Base-by-base conservation (phyloP, 2,797 vertebrate species). In the Phylloscopus collybita region DNA sequence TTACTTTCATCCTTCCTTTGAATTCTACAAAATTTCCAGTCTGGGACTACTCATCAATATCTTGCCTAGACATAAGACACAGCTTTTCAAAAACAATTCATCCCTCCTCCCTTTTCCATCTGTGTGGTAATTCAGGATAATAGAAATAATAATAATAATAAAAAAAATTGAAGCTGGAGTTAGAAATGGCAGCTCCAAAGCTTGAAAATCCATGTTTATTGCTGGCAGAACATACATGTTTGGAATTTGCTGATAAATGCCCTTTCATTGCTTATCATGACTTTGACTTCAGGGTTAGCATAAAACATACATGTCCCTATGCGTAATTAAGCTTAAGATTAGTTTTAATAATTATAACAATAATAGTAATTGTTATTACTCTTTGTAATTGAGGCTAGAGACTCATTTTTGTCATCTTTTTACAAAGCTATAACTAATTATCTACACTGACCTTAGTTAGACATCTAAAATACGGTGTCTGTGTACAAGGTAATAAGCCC, bases 1-100 rank as follows among this genome's bases (percentile, higher is more conserved):
- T 57, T 64, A 61, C 90, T 95, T 96, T 94, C 78, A 96, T 93
- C 88, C 71, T 88, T 80, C 45, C 64, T 95, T 92, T 93, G 90
- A 96, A 94, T 96, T 95, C 86, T 64, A 84, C 67, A 74, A 91
- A 86, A 90, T 94, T 92, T 96, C 74, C 83, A 92, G 73, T 81
- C 45, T 88, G 60, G 64, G 36, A 89, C 83, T 93, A 38, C 36
- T 49, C 73, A 81, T 90, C 54, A 79, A 15, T 95, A 93, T 93
- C 90, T 95, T 75, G 56, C 90, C 36, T 32, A 90, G 82, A 79
- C 85, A 54, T 84, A 79, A 94, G 89, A 88, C 69, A 22, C 61
- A 86, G 32, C 29, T 57, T 80, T 85, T 88, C 62, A 86, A 38
- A 96, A 93, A 57, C 80, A 95, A 84, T 66, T 62, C 4, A 57